Evolutionary conservation across 1,140 invertebrate genomes (phyloP).

Genomic region (Platyura marginata): DNA sequence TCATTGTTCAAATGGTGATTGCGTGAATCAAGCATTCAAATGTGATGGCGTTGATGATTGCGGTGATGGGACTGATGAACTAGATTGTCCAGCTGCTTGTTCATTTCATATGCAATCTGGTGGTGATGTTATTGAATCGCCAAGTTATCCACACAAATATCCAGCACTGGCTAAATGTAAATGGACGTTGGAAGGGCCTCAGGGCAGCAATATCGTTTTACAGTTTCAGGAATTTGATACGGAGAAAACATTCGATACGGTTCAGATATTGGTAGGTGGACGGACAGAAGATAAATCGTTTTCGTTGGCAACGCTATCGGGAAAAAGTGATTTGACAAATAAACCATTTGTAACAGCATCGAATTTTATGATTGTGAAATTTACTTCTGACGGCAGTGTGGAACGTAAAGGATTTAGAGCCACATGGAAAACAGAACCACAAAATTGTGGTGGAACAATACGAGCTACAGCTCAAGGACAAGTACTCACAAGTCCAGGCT

Average conservation of each 20-base stretch:
- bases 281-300: constrained; percentile 86
- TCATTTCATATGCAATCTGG: constrained; percentile 85
- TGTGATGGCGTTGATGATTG: constrained; percentile 90
- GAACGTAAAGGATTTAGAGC: constrained; percentile 87
- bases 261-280: constrained; percentile 87
- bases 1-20: constrained; percentile 83
- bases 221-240: constrained; percentile 96
- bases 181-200: constrained; percentile 91
- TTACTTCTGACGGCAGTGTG: constrained; percentile 81
- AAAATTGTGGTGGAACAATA: constrained; percentile 68
- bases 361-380: constrained; percentile 97
- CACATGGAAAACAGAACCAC: constrained; percentile 85
- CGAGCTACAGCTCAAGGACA: constrained; percentile 67
- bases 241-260: constrained; percentile 88
- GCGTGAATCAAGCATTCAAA: constrained; percentile 73
- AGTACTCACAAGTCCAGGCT: constrained; percentile 71
- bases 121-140: constrained; percentile 87
- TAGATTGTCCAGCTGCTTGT: constrained; percentile 73
- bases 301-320: constrained; percentile 78
- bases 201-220: constrained; percentile 83
- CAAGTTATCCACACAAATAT: constrained; percentile 88
- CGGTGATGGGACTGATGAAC: constrained; percentile 78
- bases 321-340: constrained; percentile 62
- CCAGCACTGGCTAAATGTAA: constrained; percentile 78
- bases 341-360: constrained; percentile 82